Base-by-base conservation (phyloP, 2,888 invertebrate genomes). In the Elysia crispata region DNA sequence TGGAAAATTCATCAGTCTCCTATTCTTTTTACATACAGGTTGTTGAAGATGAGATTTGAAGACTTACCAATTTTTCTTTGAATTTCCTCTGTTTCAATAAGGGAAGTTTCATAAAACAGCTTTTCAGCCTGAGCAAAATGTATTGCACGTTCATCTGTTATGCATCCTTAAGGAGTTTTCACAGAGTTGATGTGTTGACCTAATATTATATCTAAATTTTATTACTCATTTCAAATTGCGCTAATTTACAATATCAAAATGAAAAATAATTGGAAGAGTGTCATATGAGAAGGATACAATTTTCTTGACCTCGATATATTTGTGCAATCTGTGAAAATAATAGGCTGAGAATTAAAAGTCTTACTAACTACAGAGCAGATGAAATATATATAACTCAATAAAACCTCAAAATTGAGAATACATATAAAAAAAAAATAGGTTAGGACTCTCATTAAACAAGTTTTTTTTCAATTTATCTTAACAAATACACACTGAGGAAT, bases 41-140 rank as follows among this genome's bases (percentile, higher is more conserved):
- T 11, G 3, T 41, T 11, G 3, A 41, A 11, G 41, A 6, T 41
- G 41, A 11, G 41, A 6, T 41, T 41, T 3, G 41, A 41, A 11
- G 11, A 67, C 86, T 83, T 82, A 90, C 90, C 90, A 64, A 90
- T 79, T 76, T 87, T 87, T 76, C 86, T 86, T 83, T 91, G 89
- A 72, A 90, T 76, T 69, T 88, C 86, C 31, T 87, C 84, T 15
- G 88, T 88, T 81, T 89, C 89, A 74, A 91, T 87, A 23, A 91
- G 81, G 0, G 89, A 89, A 83, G 87, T 88, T 79, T 91, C 91
- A 84, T 91, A 91, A 79, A 87, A 91, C 78, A 91, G 80, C 77
- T 91, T 91, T 83, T 91, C 91, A 67, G 91, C 91, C 80, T 91
- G 90, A 28, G 90, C 87, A 83, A 91, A 91, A 73, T 90, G 90